Evolutionary conservation across 2,113 vertebrate species (phyloP), one percentile per base, ranked within the genome.

Genomic region (Embiotoca jacksoni): DNA sequence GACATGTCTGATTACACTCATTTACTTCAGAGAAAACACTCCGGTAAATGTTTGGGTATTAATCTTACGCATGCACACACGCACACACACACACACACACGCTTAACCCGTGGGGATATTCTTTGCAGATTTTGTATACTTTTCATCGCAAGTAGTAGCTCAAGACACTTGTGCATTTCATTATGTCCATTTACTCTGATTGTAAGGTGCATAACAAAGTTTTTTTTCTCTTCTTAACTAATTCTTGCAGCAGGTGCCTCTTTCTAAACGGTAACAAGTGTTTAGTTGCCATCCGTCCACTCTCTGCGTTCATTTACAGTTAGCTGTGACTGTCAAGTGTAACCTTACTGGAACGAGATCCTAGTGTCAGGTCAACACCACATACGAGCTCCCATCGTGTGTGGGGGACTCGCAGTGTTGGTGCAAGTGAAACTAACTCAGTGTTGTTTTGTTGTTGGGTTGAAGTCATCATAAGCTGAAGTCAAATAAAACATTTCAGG

Each of bases 241-340:
- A 93, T 92, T 80, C 59, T 83, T 81, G 94, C 89, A 95, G 93
- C 89, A 92, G 85, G 95, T 96, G 96, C 96, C 95, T 93, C 95
- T 93, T 94, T 95, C 91, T 96, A 92, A 94, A 93, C 82, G 83
- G 84, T 78, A 83, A 88, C 84, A 60, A 73, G 91, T 92, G 90
- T 66, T 82, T 90, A 81, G 54, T 88, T 78, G 77, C 87, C 91
- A 88, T 92, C 86, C 88, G 91, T 90, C 87, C 92, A 86, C 90
- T 72, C 88, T 83, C 89, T 65, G 72, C 92, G 64, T 92, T 93
- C 65, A 82, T 58, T 85, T 87, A 87, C 52, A 79, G 71, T 53
- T 70, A 32, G 67, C 73, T 57, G 66, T 62, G 72, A 72, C 59
- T 64, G 71, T 78, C 58, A 80, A 81, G 64, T 89, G 91, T 92